Conservation (phyloP, 1,140 invertebrate genomes). For the Thalassaphorura encarpata region DNA sequence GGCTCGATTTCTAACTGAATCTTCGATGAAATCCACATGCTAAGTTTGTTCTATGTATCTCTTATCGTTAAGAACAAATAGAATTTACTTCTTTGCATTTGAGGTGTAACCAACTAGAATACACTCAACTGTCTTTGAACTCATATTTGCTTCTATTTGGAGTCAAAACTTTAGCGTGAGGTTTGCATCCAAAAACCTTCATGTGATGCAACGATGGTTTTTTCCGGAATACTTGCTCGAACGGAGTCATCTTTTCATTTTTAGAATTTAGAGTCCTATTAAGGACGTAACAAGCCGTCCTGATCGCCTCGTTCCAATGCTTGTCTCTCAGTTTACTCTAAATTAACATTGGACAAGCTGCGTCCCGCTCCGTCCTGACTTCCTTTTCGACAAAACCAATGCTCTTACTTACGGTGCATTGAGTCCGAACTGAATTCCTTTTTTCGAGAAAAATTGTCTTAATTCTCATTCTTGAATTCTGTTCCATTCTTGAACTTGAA, state of each 20-base stretch:
- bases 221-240: conserved; percentile 8
- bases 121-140: not conserved
- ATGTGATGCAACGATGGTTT: conserved; percentile 11
- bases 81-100: not conserved
- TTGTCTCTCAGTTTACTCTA: not conserved
- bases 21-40: conserved; percentile 6
- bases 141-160: conserved; percentile 8
- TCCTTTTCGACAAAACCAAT: conserved; percentile 28
- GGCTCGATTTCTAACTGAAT: no score
- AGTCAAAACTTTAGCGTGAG: conserved; percentile 23
- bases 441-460: no score
- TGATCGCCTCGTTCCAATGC: conserved; percentile 5
- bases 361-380: not conserved
- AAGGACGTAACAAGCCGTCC: not conserved
- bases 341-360: not conserved
- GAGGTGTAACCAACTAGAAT: conserved; percentile 8
- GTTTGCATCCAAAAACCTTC: conserved; percentile 15
- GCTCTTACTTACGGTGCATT: not conserved
- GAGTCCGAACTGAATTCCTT: no score
- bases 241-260: conserved; percentile 17
- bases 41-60: not conserved
- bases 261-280: conserved; percentile 5
- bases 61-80: not conserved
- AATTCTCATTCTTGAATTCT: not conserved
- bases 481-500: no score